phyloP scores from a whole-genome alignment of 2,797 vertebrate genomes.

The Typhlichthys eigenmanni region DNA sequence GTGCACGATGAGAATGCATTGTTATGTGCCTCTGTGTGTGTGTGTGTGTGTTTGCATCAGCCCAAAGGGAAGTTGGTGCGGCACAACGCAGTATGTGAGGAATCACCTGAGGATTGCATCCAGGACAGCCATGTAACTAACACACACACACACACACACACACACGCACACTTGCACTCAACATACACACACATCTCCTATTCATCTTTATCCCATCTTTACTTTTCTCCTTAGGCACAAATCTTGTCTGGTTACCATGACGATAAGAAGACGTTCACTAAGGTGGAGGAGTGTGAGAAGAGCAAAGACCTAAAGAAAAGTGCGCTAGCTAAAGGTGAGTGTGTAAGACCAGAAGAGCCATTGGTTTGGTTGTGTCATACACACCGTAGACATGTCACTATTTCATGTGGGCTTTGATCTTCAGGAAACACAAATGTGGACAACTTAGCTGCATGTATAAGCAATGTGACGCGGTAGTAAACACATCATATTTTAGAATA shows the following conservation, averaged over 20 bases:
- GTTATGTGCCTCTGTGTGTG: conserved; percentile 20
- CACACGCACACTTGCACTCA: not conserved
- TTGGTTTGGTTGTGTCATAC: no score
- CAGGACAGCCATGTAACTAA: not conserved
- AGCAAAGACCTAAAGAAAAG: conserved; percentile 81
- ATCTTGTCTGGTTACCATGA: conserved; percentile 83
- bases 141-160: not conserved
- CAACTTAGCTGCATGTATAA: no score
- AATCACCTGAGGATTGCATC: conserved; percentile 42
- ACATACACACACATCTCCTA: not conserved
- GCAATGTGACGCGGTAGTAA: no score
- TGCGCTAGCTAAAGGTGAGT: conserved; percentile 89
- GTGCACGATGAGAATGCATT: not conserved
- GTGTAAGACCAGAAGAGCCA: not conserved
- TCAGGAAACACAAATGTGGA: not conserved
- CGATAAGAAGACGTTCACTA: conserved; percentile 81
- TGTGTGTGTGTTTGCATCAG: conserved; percentile 67
- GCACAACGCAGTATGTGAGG: conserved; percentile 89
- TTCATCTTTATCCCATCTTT: conserved; percentile 15
- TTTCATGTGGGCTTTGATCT: conserved; percentile 37
- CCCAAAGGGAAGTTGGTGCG: conserved; percentile 89
- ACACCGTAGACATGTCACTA: no score
- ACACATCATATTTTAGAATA: no score
- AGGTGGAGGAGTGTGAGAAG: conserved; percentile 84
- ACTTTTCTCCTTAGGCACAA: conserved; percentile 73